phyloP scores from a whole-genome alignment of 2,888 invertebrate genomes.

The Cheilosia urbana region DNA sequence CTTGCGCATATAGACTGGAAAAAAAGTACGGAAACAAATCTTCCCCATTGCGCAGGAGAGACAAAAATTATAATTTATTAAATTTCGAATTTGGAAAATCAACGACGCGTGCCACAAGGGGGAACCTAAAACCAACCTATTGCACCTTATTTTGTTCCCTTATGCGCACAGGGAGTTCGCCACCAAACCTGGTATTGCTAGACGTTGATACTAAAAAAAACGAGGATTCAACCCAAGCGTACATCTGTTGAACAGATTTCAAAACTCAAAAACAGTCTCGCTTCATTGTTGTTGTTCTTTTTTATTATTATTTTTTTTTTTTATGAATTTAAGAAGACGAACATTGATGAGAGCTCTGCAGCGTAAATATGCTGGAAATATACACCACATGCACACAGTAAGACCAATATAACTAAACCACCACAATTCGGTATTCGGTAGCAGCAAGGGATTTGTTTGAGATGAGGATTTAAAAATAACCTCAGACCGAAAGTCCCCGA shows the following conservation, averaged over 20 bases:
- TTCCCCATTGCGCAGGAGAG: constrained; percentile 24
- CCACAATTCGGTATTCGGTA: constrained; percentile 24
- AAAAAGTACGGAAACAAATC: constrained; percentile 60
- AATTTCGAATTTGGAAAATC: constrained; percentile 64
- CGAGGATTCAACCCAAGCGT: constrained; percentile 54
- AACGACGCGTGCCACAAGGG: constrained; percentile 73
- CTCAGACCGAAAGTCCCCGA: constrained; percentile 28
- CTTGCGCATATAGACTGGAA: background rate
- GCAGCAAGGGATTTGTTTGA: constrained; percentile 28
- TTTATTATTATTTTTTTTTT: constrained; percentile 34
- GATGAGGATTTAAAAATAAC: constrained; percentile 61
- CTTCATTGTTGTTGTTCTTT: constrained; percentile 52
- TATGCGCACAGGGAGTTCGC: background rate
- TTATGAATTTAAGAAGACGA: constrained; percentile 33
- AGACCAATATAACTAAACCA: constrained; percentile 27
- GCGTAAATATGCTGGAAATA: constrained; percentile 34
- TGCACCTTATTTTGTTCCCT: constrained; percentile 56
- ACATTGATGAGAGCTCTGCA: background rate
- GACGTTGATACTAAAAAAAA: constrained; percentile 41
- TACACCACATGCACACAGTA: constrained; percentile 52
- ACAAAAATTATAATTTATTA: constrained; percentile 53
- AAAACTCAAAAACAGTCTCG: constrained; percentile 51
- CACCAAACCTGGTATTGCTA: constrained; percentile 19
- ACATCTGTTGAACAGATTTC: constrained; percentile 75
- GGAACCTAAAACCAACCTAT: constrained; percentile 55